Base-by-base conservation (phyloP, 2,797 vertebrate species). In the Halcyon smyrnensis region DNA sequence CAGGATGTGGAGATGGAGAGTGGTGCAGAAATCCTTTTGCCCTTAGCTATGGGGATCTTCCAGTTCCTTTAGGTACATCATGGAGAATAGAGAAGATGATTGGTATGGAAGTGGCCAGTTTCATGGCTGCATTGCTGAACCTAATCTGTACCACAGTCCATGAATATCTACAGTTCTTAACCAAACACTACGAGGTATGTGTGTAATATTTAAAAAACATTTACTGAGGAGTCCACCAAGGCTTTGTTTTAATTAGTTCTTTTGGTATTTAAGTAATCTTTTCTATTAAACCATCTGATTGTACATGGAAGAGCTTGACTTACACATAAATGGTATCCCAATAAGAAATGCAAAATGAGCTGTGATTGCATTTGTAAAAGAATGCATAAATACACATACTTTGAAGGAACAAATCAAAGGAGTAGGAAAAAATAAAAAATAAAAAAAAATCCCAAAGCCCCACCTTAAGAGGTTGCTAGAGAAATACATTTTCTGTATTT, bases 261-360 rank as follows among this genome's bases (percentile, higher is more conserved):
- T 93, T 68, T 69, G 6, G 50, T 59, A 69, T 88, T 89, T 92
- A 85, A 87, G 65, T 54, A 91, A 87, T 83, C 57, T 70, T 87
- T 81, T 78, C 71, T 87, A 71, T 94, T 93, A 92, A 91, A 80
- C 17, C 6, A 2, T 84, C 41, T 91, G 69, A 94, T 27, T 67
- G 17, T 81, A 54, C 0, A 1, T 84, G 39, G 20, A 59, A 94
- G 54, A 68, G 3, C 37, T 84, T 87, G 78, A 90, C 59, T 95
- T 90, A 51, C 30, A 57, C 69, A 91, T 92, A 89, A 92, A 81
- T 65, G 23, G 50, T 75, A 96, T 81, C 50, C 73, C 76, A 92
- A 65, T 19, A 69, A 91, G 84, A 94, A 95, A 91, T 87, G 82
- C 11, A 92, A 79, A 94, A 81, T 78, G 20, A 91, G 11, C 17